Evolutionary conservation across 35 echinoderm and acorn worm genomes (phyloP), one percentile per base, ranked within the genome.

Genomic region (Chiridota heheva): DNA sequence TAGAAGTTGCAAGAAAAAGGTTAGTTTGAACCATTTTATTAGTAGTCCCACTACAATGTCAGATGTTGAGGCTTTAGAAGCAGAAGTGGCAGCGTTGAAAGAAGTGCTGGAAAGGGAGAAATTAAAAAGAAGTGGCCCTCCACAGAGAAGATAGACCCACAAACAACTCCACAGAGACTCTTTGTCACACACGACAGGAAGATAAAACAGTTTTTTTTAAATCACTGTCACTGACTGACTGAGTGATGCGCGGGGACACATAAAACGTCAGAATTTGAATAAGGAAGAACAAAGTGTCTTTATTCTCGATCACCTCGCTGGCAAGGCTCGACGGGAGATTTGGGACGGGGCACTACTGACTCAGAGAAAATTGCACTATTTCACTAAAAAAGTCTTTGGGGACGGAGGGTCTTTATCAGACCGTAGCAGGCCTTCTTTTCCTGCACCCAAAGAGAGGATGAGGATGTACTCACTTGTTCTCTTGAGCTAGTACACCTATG

Each of bases 311-410:
- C 39, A 95, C 32, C 70, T 95, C 8, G 44, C 34, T 16, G 90
- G 84, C 0, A 81, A 89, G 27, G 91, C 91, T 1, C 26, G 80
- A 36, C 76, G 63, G 28, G 86, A 89, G 37, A 82, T 89, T 8
- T 76, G 1, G 71, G 91, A 0, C 34, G 86, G 48, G 91, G 86
- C n/a, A n/a, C 20, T 13, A 35, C 8, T 4, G 44, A 88, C 34
- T 47, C 78, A 8, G 71, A 89, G 7, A 46, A 72, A 28, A 84
- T n/a, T 78, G 88, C 26, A 36, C 29, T 16, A 46, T 95, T 4
- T 34, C 89, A 16, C 7, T 51, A 5, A 89, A n/a, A n/a, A 89
- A 44, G 86, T 95, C 5, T 95, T 95, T 81, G 86, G 91, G 5
- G 86, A 94, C 51, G 86, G 86, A 2, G 71, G 84, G 28, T 63